phyloP scores from a whole-genome alignment of 2,888 invertebrate species.

The Trachelus stipa region DNA sequence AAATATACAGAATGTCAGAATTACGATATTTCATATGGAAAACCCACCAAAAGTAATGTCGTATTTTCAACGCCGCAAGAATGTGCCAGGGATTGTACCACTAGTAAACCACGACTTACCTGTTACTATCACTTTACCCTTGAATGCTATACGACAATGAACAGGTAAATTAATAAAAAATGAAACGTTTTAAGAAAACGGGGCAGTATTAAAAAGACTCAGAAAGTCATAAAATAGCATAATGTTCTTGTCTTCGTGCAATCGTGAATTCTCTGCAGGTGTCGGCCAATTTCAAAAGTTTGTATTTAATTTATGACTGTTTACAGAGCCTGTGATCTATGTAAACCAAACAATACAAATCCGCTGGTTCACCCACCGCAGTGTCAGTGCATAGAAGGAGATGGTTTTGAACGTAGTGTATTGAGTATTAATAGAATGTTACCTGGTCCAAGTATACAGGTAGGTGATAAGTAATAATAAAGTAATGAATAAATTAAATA shows the following conservation, averaged over 20 bases:
- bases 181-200: too few species aligned
- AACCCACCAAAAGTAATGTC: neutral
- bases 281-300: neutral
- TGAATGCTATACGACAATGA: conserved; percentile 39
- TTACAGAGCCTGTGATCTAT: conserved; percentile 36
- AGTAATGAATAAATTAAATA: too few species aligned
- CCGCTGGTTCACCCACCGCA: conserved; percentile 20
- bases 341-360: conserved; percentile 35
- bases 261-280: neutral
- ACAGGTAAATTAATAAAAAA: conserved; percentile 8
- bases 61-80: conserved; percentile 28
- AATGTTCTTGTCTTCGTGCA: too few species aligned
- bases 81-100: conserved; percentile 56
- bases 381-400: conserved; percentile 41
- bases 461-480: neutral
- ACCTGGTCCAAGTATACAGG: conserved; percentile 36
- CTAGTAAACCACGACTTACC: conserved; percentile 36
- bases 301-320: too few species aligned
- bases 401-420: conserved; percentile 36
- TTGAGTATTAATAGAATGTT: conserved; percentile 40
- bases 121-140: conserved; percentile 48
- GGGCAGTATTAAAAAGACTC: too few species aligned
- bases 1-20: too few species aligned
- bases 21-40: too few species aligned
- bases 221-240: too few species aligned